Conservation (phyloP, 2,113 vertebrate species). For the Archocentrus centrarchus region DNA sequence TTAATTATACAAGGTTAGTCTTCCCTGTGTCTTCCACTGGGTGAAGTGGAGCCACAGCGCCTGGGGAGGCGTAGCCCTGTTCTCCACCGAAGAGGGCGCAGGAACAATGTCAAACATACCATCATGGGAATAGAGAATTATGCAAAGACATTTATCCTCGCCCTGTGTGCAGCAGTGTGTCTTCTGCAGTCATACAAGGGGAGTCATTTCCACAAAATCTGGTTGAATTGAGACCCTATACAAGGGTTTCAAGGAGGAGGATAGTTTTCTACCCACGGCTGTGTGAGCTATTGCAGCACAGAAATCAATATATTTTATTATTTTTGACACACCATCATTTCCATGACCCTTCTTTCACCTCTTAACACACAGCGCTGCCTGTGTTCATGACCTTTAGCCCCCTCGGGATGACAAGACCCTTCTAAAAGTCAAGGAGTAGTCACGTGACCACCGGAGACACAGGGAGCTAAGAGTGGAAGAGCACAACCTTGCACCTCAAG, state of each 20-base stretch:
- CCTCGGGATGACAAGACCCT: not conserved
- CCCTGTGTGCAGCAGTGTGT: conserved; percentile 13
- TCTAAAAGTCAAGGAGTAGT: conserved; percentile 29
- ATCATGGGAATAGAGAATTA: conserved; percentile 63
- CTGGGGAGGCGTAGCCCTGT: conserved; percentile 42
- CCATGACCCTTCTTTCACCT: conserved; percentile 31
- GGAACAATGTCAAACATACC: conserved; percentile 71
- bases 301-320: conserved; percentile 68
- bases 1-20: conserved; percentile 73
- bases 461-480: conserved; percentile 38
- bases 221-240: conserved; percentile 30
- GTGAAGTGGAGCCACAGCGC: conserved; percentile 39
- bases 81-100: conserved; percentile 61
- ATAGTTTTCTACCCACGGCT: conserved; percentile 31
- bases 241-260: conserved; percentile 26
- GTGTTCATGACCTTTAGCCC: conserved; percentile 63
- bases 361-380: conserved; percentile 10
- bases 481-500: conserved; percentile 35
- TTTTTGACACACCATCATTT: conserved; percentile 68
- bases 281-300: conserved; percentile 42
- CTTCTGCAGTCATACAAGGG: conserved; percentile 18
- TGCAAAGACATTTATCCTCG: conserved; percentile 64
- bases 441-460: conserved; percentile 46
- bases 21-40: conserved; percentile 54
- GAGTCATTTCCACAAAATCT: conserved; percentile 44